phyloP scores from a whole-genome alignment of 2,113 vertebrate species.

The Cavia porcellus region DNA sequence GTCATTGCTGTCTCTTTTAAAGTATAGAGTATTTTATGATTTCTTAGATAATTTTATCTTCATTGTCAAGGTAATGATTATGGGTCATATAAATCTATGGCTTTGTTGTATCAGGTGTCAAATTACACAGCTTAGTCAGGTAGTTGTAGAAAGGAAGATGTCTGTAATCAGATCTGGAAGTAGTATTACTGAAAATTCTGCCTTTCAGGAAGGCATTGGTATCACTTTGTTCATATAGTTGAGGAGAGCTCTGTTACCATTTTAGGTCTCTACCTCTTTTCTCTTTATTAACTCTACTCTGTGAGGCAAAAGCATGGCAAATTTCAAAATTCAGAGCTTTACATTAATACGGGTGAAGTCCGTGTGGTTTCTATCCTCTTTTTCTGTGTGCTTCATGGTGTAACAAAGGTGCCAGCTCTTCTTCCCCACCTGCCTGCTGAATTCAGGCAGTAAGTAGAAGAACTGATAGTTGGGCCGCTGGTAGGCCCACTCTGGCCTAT shows the following conservation, averaged over 20 bases:
- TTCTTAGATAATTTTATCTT: constrained; percentile 74
- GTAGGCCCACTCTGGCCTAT: neutral
- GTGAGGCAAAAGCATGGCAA: neutral
- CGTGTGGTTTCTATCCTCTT: neutral
- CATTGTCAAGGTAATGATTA: constrained; percentile 75
- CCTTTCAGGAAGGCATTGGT: neutral
- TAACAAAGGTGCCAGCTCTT: neutral
- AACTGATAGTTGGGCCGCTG: neutral
- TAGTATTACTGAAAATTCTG: neutral
- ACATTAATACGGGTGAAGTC: neutral
- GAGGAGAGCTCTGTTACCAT: neutral
- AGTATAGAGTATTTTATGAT: constrained; percentile 70
- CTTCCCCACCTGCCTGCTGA: neutral
- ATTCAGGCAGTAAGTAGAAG: neutral
- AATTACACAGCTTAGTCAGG: constrained; percentile 45
- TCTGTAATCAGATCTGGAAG: neutral
- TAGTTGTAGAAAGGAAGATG: constrained; percentile 56
- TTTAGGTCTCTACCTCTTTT: neutral
- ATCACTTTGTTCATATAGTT: neutral
- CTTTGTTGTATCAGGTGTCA: constrained; percentile 75
- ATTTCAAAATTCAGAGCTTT: constrained; percentile 22
- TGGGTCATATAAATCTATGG: constrained; percentile 71
- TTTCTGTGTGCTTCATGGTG: neutral
- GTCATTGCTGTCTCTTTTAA: constrained; percentile 63
- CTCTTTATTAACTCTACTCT: neutral